Base-by-base conservation (phyloP, 2,113 vertebrate species). In the Atractosteus spatula region DNA sequence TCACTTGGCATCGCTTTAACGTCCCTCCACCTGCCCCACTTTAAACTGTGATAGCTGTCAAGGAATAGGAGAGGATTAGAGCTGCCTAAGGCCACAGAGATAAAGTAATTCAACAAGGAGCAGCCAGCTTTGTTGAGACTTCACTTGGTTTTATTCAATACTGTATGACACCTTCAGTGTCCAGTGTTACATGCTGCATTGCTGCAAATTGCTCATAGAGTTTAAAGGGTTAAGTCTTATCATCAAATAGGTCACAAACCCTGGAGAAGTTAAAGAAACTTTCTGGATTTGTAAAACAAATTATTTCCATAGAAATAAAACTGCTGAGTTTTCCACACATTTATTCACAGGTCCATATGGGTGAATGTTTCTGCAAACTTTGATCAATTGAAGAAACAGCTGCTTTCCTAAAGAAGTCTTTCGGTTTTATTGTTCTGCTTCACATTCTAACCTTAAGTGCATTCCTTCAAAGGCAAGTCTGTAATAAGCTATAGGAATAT, bases 11-110 rank as follows among this genome's bases (percentile, higher is more conserved):
- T 80, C 71, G 17, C 56, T 62, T 69, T 71, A 75, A 42, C 66
- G 73, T 61, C 79, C 70, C 79, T 82, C 85, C 86, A 87, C 85
- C 85, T 91, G 85, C 80, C 78, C 44, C 62, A 78, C 82, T 74
- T 71, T 68, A 71, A 68, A 76, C 74, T 74, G 70, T 61, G 51
- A 71, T 75, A 67, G 69, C 77, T 80, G 80, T 59, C 69, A 70
- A 74, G 68, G 43, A 71, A 83, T 78, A 69, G 78, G 16, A 55
- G 16, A 69, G 81, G 86, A 87, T 86, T 84, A 86, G 74, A 62
- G 76, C 80, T 66, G 68, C 69, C 69, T 71, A 68, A 75, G 74
- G 80, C 78, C 61, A 51, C 71, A 68, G 84, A 82, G 83, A 80
- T 74, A 81, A 73, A 71, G 55, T 74, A 64, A 73, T 73, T 74